A percentile compares a stretch with the other conserved stretches of the same genome.
Conservation (phyloP, 2,113 vertebrate genomes). For the Anhinga anhinga region DNA sequence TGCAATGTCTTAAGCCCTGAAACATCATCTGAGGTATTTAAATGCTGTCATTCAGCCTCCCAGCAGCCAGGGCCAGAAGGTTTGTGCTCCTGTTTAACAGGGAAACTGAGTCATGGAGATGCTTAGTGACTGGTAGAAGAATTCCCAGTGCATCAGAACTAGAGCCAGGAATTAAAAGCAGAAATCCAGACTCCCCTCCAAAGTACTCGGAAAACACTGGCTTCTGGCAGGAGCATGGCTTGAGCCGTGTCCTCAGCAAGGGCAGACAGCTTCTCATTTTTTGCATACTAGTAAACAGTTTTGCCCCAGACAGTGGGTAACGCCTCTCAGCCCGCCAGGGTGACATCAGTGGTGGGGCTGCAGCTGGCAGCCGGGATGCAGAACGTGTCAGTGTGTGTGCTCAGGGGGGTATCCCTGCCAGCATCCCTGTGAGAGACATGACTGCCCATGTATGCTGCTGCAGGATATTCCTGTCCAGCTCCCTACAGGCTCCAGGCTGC, state of each 20-base stretch:
- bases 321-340: not conserved
- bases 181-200: not conserved
- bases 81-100: not conserved
- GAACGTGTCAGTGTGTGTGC: not conserved
- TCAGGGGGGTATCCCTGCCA: not conserved
- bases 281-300: not conserved
- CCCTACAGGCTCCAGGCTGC: not conserved
- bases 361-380: not conserved
- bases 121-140: not conserved
- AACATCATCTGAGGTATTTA: not conserved
- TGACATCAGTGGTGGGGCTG: not conserved
- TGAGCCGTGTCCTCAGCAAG: not conserved
- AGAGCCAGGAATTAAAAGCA: not conserved
- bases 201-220: not conserved
- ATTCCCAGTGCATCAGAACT: not conserved
- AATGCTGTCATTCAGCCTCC: not conserved
- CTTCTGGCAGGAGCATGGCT: not conserved
- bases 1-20: not conserved
- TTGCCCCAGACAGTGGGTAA: not conserved
- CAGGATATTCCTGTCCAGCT: fast-evolving
- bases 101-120: slow-evolving; percentile 14
- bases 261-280: slow-evolving; percentile 1
- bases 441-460: fast-evolving
- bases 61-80: not conserved
- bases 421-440: not conserved